A percentile compares a stretch with the other conserved stretches of the same genome.
Conservation (phyloP, 2,797 vertebrate species). For the Dallia pectoralis region DNA sequence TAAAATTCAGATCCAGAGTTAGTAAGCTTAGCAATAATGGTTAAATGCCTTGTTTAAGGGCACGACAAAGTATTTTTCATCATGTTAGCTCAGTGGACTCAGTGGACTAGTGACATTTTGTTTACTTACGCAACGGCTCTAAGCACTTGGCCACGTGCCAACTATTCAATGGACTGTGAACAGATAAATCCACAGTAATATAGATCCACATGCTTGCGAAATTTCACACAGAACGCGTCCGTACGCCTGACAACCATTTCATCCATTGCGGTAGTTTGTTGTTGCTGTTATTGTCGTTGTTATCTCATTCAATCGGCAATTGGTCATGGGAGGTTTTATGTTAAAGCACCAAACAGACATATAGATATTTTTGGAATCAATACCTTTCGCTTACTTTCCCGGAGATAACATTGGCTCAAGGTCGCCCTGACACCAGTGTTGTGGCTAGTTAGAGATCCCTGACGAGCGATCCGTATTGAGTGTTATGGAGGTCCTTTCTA, state of each 20-base stretch:
- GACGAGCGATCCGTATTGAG: background rate
- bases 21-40: too few species aligned
- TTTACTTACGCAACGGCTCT: too few species aligned
- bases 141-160: background rate
- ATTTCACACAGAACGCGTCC: background rate
- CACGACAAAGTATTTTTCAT: too few species aligned
- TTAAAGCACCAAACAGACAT: constrained; percentile 9
- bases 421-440: constrained; percentile 12
- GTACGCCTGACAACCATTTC: background rate
- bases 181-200: background rate
- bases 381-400: background rate
- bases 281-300: background rate
- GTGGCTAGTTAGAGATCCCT: background rate
- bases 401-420: constrained; percentile 10
- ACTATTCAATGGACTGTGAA: background rate
- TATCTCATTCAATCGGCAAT: background rate
- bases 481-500: background rate
- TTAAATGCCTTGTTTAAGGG: too few species aligned
- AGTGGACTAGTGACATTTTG: too few species aligned
- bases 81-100: too few species aligned
- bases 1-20: too few species aligned
- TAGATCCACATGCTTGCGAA: background rate
- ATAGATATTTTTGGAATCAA: constrained; percentile 7
- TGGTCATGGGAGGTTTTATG: constrained; percentile 4
- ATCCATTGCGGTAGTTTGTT: background rate